Evolutionary conservation across 2,797 vertebrate genomes (phyloP), one percentile per base, ranked within the genome.

Genomic region (Graptemys geographica): DNA sequence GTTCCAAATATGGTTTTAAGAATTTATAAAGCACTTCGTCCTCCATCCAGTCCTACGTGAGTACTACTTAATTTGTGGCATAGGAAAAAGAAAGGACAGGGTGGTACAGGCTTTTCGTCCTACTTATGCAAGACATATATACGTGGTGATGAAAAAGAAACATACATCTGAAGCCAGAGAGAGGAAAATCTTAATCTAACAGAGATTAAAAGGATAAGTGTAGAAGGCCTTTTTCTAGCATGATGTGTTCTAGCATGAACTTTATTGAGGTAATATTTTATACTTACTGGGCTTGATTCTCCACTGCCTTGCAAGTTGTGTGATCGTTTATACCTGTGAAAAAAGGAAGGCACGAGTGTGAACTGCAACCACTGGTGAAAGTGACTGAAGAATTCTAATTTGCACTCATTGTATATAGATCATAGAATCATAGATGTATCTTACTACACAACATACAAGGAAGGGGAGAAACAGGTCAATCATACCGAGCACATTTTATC

Each of bases 1-100:
- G 90, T 94, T 97, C 92, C 94, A 97, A 97, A 93, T 87, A 72
- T 31, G n/a, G 62, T 94, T 94, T 95, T 88, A 94, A 88, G 88
- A 92, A 95, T 79, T 80, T 81, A 96, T 89, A 92, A 94, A 93
- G 81, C 81, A 91, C 84, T 76, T 90, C 72, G 85, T 85, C 89
- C 62, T 93, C 84, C 55, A 81, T 79, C 41, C 53, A 83, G 57
- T 62, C 83, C 52, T 56, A 57, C 83, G 83, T n/a, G 53, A 62
- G n/a, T 21, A 88, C 92, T 92, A 90, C 87, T 96, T 89, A 69
- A 96, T 94, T 95, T 87, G 52, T 83, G 79, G 84, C 74, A 78
- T 69, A 89, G 81, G 76, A 81, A 84, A 79, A 87, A 59, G 47
- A 79, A 82, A 81, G 19, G 9, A 37, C 19, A 16, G 3, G 2